These are phyloP conservation scores for Trisateles emortualis DNA, from an alignment of 2,888 invertebrate species.

Conservation along the genomic window DNA sequence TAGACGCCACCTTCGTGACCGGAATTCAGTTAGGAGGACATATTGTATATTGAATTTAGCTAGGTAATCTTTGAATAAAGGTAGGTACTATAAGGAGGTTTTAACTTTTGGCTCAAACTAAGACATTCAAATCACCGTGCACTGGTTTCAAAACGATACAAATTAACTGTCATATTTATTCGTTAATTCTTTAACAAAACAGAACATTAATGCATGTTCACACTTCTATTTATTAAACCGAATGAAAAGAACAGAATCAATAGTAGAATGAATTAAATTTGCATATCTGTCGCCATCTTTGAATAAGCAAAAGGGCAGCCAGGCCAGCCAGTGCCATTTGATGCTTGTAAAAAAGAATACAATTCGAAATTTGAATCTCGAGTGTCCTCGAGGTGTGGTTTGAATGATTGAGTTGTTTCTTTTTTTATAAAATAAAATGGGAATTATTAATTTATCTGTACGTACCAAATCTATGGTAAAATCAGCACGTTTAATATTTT, in stretches of 20 bases:
- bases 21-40: too few species aligned
- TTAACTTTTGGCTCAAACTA: too few species aligned
- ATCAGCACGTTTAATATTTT: background rate
- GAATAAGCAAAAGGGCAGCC: conserved; percentile 46
- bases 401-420: conserved; percentile 20
- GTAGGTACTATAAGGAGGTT: too few species aligned
- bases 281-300: conserved; percentile 66
- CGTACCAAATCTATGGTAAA: background rate
- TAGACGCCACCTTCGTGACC: too few species aligned
- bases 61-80: too few species aligned
- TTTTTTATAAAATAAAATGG: background rate
- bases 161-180: conserved; percentile 36
- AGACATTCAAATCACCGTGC: too few species aligned
- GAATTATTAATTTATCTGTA: background rate
- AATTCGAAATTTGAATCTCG: conserved; percentile 58
- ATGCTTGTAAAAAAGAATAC: conserved; percentile 44
- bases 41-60: too few species aligned
- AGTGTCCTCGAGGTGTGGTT: conserved; percentile 40
- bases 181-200: conserved; percentile 32
- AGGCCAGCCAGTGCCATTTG: too few species aligned
- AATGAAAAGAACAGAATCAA: conserved; percentile 63
- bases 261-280: conserved; percentile 60
- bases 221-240: conserved; percentile 43
- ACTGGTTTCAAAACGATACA: too few species aligned
- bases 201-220: conserved; percentile 61